phyloP scores from a whole-genome alignment of 1,140 invertebrate genomes.

The Bombus confusus region DNA sequence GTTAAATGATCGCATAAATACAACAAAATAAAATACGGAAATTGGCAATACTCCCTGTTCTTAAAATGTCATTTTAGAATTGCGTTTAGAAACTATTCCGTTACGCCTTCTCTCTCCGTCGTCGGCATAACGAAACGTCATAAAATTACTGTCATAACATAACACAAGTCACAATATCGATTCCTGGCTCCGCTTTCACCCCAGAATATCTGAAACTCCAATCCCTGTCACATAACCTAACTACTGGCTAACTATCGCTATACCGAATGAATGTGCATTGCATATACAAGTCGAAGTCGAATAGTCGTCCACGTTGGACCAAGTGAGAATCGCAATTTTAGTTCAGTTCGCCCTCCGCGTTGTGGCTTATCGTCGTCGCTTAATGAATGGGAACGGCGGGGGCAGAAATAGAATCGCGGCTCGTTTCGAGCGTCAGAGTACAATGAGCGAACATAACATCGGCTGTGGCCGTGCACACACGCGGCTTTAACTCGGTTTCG shows the following conservation, averaged over 20 bases:
- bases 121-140: neutral
- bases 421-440: neutral
- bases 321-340: conserved; percentile 17
- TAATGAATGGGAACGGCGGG: conserved; percentile 24
- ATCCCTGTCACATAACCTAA: neutral
- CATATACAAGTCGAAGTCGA: neutral
- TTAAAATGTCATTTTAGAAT: too few relatives aligned
- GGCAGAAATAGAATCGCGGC: conserved; percentile 34
- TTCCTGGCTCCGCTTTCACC: neutral
- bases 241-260: neutral
- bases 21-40: too few relatives aligned
- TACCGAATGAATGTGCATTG: too few relatives aligned
- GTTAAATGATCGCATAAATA: too few relatives aligned
- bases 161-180: neutral
- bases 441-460: neutral
- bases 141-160: neutral
- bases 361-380: conserved; percentile 4
- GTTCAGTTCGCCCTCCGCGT: neutral
- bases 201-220: conserved; percentile 10
- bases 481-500: conserved; percentile 1
- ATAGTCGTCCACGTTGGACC: neutral
- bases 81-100: too few relatives aligned
- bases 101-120: too few relatives aligned
- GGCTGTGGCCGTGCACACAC: neutral
- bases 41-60: too few relatives aligned